These are phyloP conservation scores for Synchiropus splendidus DNA, from an alignment of 2,113 vertebrate genomes.

Conservation along the genomic window DNA sequence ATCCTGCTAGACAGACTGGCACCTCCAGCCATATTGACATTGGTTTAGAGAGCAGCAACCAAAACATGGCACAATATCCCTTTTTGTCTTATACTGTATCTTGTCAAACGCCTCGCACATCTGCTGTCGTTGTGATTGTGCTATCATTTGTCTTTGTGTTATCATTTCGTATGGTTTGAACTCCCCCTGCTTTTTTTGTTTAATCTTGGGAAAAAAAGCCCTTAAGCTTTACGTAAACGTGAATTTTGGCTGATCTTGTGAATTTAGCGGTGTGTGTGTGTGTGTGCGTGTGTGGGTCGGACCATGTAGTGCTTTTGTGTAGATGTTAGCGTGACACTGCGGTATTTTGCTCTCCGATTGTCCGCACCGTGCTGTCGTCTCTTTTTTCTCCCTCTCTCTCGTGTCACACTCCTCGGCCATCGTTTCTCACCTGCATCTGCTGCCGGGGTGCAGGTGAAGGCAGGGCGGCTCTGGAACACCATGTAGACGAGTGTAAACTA, in stretches of 20 bases:
- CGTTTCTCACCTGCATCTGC: slow-evolving; percentile 10
- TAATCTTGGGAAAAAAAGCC: slow-evolving; percentile 32
- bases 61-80: too few relatives aligned
- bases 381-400: slow-evolving; percentile 20
- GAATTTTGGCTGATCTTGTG: slow-evolving; percentile 48
- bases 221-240: slow-evolving; percentile 48
- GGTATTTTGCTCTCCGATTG: slow-evolving; percentile 42
- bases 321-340: slow-evolving; percentile 38
- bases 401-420: slow-evolving; percentile 25
- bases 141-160: slow-evolving; percentile 25
- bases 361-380: slow-evolving; percentile 17
- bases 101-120: slow-evolving; percentile 30
- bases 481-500: slow-evolving; percentile 43
- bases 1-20: slow-evolving; percentile 21
- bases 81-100: too few relatives aligned
- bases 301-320: slow-evolving; percentile 52
- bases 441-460: slow-evolving; percentile 13
- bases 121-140: slow-evolving; percentile 37
- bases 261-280: slow-evolving; percentile 37
- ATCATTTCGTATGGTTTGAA: slow-evolving; percentile 24
- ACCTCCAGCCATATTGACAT: slow-evolving; percentile 23
- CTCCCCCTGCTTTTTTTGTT: slow-evolving; percentile 19
- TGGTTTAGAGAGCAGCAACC: slow-evolving; percentile 15
- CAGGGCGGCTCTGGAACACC: slow-evolving; percentile 13
- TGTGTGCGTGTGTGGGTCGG: slow-evolving; percentile 26